Evolutionary conservation across 2,113 vertebrate species (phyloP).

Genomic region (Cygnus atratus): DNA sequence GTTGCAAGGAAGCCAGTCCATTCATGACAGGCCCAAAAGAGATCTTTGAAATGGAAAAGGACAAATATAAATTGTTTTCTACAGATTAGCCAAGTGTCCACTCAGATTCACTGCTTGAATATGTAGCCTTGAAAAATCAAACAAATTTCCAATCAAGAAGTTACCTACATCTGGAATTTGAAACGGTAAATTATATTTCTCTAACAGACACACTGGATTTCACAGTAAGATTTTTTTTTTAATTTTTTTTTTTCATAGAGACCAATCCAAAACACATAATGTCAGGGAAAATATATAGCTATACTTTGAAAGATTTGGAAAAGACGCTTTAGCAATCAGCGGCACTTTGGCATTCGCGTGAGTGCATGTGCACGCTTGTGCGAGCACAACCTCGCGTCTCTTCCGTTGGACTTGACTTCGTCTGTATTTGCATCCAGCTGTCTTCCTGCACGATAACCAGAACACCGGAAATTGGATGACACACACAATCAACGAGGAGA

Average conservation of each 20-base stretch:
- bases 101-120: background rate
- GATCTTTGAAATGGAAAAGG: constrained; percentile 31
- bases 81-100: background rate
- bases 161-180: background rate
- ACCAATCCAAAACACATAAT: constrained; percentile 30
- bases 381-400: background rate
- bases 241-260: background rate
- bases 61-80: constrained; percentile 12
- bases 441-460: constrained; percentile 10
- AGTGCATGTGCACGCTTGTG: background rate
- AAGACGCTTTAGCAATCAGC: background rate
- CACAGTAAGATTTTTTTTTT: background rate
- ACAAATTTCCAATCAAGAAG: constrained; percentile 11
- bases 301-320: background rate
- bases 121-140: constrained; percentile 42
- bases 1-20: constrained; percentile 40
- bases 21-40: constrained; percentile 30
- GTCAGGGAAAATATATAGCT: constrained; percentile 6
- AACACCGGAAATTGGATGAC: constrained; percentile 40
- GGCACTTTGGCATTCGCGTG: background rate
- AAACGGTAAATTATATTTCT: constrained; percentile 24
- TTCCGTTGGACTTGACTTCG: background rate
- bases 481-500: background rate
- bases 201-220: constrained; percentile 28
- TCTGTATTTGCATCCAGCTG: constrained; percentile 48